A percentile compares a stretch with the other conserved stretches of the same genome.
phyloP scores from a whole-genome alignment of 2,888 invertebrate species.

The Meta bourneti region DNA sequence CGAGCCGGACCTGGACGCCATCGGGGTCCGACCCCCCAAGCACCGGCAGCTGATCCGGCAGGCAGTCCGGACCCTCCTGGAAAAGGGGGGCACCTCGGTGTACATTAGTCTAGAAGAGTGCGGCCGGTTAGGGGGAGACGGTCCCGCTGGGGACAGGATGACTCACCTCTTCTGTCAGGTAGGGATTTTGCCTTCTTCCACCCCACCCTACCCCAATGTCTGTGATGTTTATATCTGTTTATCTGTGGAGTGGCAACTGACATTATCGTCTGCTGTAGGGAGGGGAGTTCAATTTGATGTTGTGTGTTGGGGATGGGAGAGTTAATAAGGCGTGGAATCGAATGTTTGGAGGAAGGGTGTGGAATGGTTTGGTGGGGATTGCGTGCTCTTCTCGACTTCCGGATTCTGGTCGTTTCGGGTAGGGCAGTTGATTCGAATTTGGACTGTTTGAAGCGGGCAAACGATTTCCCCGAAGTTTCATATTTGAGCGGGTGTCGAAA shows the following conservation, averaged over 20 bases:
- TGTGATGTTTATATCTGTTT: too few relatives aligned
- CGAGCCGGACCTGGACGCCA: conserved; percentile 96
- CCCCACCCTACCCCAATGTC: too few relatives aligned
- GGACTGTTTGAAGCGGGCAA: background rate
- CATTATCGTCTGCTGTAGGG: background rate
- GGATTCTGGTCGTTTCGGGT: background rate
- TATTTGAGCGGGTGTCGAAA: background rate
- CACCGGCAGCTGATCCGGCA: conserved; percentile 91
- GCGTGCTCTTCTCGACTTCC: background rate
- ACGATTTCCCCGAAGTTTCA: background rate
- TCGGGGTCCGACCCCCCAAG: conserved; percentile 92
- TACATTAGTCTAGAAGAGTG: conserved; percentile 94
- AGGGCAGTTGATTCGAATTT: background rate
- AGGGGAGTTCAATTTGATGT: background rate
- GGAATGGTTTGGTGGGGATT: background rate
- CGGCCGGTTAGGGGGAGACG: conserved; percentile 48
- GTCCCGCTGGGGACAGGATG: conserved; percentile 6
- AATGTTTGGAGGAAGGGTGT: background rate
- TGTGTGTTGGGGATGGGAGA: background rate
- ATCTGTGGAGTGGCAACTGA: too few relatives aligned
- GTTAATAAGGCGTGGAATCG: background rate
- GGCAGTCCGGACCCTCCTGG: conserved; percentile 91
- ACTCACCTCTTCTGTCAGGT: conserved; percentile 40
- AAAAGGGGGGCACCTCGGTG: conserved; percentile 95
- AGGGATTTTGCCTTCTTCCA: conserved; percentile 7